phyloP scores from a whole-genome alignment of 2,888 invertebrate species.

The Nephrotoma guestfalica region DNA sequence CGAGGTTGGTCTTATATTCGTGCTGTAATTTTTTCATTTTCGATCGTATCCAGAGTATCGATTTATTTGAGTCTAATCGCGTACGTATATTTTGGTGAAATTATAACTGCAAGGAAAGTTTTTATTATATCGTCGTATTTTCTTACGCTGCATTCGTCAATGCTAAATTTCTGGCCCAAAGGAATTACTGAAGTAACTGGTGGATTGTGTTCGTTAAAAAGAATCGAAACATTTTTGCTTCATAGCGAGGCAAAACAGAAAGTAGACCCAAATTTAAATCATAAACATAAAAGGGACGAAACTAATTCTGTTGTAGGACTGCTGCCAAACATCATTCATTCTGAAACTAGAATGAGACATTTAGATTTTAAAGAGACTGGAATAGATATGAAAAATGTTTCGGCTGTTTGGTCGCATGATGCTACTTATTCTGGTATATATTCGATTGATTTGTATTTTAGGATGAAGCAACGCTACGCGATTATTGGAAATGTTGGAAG shows the following conservation, averaged over 20 bases:
- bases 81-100: slow-evolving; percentile 46
- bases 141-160: slow-evolving; percentile 41
- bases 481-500: slow-evolving; percentile 52
- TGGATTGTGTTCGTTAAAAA: slow-evolving; percentile 43
- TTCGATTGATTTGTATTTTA: slow-evolving; percentile 9
- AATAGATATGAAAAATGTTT: slow-evolving; percentile 7
- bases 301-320: background rate
- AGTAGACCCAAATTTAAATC: background rate
- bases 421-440: slow-evolving; percentile 6
- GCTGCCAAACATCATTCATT: background rate
- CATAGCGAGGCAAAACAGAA: background rate
- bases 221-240: slow-evolving; percentile 39
- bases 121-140: slow-evolving; percentile 53
- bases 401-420: slow-evolving; percentile 6
- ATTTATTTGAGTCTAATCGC: slow-evolving; percentile 60
- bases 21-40: slow-evolving; percentile 53
- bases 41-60: slow-evolving; percentile 64
- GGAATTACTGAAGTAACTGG: slow-evolving; percentile 47
- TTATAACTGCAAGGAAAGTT: slow-evolving; percentile 57
- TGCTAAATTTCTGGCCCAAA: slow-evolving; percentile 35
- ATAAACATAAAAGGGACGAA: background rate
- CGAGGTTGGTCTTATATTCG: slow-evolving; percentile 50
- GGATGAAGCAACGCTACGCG: slow-evolving; percentile 31
- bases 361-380: slow-evolving; percentile 5
- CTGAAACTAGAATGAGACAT: slow-evolving; percentile 5